phyloP scores from a whole-genome alignment of 2,888 invertebrate genomes.

The Pristionchus maxplancki region DNA sequence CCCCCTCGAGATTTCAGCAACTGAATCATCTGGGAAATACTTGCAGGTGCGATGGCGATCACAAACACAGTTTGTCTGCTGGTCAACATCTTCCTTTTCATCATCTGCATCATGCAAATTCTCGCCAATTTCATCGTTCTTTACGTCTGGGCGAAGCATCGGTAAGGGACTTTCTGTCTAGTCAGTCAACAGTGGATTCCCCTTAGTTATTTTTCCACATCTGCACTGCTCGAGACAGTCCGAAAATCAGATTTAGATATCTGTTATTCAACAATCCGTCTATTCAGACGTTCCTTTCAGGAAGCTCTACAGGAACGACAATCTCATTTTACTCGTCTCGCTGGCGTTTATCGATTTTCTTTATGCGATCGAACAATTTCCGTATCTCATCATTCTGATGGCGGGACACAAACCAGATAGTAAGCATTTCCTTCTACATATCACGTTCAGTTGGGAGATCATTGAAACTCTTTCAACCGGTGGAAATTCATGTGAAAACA shows the following conservation, averaged over 20 bases:
- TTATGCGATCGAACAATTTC: constrained; percentile 58
- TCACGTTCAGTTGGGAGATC: not conserved
- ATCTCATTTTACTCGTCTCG: constrained; percentile 57
- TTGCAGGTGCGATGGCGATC: constrained; percentile 5
- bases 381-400: constrained; percentile 57
- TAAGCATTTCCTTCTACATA: constrained; percentile 32
- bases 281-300: constrained; percentile 1
- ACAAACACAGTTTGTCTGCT: constrained; percentile 40
- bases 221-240: not conserved
- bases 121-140: constrained; percentile 57
- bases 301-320: constrained; percentile 55
- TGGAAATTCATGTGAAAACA: not conserved
- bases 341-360: constrained; percentile 59
- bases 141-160: constrained; percentile 53
- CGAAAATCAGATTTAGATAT: not conserved
- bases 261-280: too few species aligned
- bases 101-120: constrained; percentile 55
- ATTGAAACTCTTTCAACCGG: not conserved
- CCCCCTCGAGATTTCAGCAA: not conserved
- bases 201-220: too few species aligned
- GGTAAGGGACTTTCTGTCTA: not conserved
- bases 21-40: not conserved
- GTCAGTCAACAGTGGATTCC: not conserved
- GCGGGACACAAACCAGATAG: constrained; percentile 54
- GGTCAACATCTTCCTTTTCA: constrained; percentile 48